Conservation (phyloP, 2,797 vertebrate species). For the Premnoplex brunnescens region DNA sequence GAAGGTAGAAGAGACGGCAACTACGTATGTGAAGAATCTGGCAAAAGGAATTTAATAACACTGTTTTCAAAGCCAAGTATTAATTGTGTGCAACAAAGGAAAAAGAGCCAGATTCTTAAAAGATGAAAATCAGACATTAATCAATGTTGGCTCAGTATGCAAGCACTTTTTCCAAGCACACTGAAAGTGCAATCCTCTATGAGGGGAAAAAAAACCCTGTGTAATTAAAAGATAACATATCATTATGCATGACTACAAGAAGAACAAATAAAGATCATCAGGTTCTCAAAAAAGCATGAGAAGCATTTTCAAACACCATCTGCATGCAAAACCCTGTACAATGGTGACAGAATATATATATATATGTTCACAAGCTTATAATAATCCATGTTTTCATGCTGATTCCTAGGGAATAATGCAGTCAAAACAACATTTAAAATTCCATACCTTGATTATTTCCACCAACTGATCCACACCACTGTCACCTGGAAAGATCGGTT, state of each 20-base stretch:
- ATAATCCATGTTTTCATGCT: not conserved
- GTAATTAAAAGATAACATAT: not conserved
- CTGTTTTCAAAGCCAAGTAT: not conserved
- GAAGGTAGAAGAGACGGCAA: not conserved
- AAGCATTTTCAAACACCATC: not conserved
- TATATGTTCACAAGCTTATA: not conserved
- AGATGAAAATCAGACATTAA: not conserved
- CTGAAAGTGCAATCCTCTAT: not conserved
- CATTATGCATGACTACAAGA: not conserved
- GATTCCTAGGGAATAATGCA: not conserved
- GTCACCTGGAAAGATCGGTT: slow-evolving; percentile 99
- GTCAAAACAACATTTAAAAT: not conserved
- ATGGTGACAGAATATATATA: not conserved
- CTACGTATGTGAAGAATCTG: not conserved
- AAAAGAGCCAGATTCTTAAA: not conserved
- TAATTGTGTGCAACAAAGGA: not conserved
- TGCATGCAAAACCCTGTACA: not conserved
- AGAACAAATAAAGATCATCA: not conserved
- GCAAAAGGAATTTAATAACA: not conserved
- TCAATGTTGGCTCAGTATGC: not conserved
- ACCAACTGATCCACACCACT: slow-evolving; percentile 99
- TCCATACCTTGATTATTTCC: slow-evolving; percentile 97
- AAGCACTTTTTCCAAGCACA: not conserved
- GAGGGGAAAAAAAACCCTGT: not conserved
- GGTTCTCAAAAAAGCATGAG: not conserved